Percentiles rank a stretch among this genome's conserved stretches.
Conservation (phyloP, 2,113 vertebrate species). For the Phalacrocorax aristotelis region DNA sequence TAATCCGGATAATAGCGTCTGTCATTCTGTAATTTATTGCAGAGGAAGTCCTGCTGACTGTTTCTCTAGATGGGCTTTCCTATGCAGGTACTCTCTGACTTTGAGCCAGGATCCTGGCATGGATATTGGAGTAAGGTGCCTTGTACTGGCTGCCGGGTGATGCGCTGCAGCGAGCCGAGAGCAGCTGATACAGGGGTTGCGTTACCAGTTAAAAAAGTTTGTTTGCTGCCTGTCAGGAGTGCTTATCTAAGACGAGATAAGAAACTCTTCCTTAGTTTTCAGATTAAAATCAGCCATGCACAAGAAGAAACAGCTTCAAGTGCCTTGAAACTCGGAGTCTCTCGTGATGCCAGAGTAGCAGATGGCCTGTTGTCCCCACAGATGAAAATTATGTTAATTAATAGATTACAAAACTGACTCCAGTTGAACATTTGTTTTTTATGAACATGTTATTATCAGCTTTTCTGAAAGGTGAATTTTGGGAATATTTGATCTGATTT, state of each 20-base stretch:
- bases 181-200: neutral
- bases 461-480: conserved; percentile 46
- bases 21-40: neutral
- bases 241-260: neutral
- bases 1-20: neutral
- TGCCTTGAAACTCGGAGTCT: neutral
- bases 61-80: neutral
- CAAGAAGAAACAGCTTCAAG: neutral
- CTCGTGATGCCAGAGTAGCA: conserved; percentile 35
- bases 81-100: neutral
- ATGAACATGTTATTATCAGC: conserved; percentile 26
- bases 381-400: conserved; percentile 66
- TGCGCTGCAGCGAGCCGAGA: fast-evolving
- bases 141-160: neutral
- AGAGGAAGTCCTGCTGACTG: neutral
- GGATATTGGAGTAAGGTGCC: neutral
- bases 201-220: neutral
- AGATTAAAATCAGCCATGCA: neutral
- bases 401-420: conserved; percentile 51
- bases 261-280: neutral
- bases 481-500: conserved; percentile 5
- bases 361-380: conserved; percentile 60
- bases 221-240: neutral
- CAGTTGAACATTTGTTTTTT: conserved; percentile 28
- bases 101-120: neutral